Evolutionary conservation across 2,797 vertebrate species (phyloP), one percentile per base, ranked within the genome.

Genomic region (Spatula versicolor): DNA sequence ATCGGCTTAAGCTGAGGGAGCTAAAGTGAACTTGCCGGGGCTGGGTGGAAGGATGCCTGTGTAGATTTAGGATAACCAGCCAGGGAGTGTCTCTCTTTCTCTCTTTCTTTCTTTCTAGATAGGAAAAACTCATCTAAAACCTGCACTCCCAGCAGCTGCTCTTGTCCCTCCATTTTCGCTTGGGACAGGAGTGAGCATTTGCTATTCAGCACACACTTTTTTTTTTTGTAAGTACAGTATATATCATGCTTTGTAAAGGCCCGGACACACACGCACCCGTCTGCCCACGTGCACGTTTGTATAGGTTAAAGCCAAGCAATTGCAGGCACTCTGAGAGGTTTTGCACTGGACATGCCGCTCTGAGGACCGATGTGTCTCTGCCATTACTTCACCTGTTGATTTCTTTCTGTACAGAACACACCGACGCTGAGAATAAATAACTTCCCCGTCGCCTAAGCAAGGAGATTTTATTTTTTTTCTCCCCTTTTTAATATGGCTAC

Each of bases 71-170:
- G 81, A 58, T 91, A 95, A 95, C 48, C 84, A 89, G 78, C 92
- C 78, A 89, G 80, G 80, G 92, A 80, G 83, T 92, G 21, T 93
- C 17, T 95, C 9, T 75, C 15, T 37, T 26, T 83, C 21, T 63
- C 73, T 93, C 72, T 55, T 83, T 84, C 55, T 89, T 67, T 78
- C 30, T 86, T 85, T 85, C 58, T 93, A 90, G 90, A 80, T 93
- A 97, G 92, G 46, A 88, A 94, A 92, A 86, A 54, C 63, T 69
- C 91, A 91, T 94, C 85, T 96, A 94, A 97, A 97, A 95, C 82
- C 88, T 91, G 89, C 23, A 13, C 89, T 95, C 88, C 85, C 92
- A 93, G 93, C 91, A 92, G 95, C 77, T 96, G 92, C 94, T 86
- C 64, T 72, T 83, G 83, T 94, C 88, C 95, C 83, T 95, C 37